A percentile compares a stretch with the other conserved stretches of the same genome.
Evolutionary conservation across 2,888 invertebrate species (phyloP).

Genomic region (Cinara cedri): DNA sequence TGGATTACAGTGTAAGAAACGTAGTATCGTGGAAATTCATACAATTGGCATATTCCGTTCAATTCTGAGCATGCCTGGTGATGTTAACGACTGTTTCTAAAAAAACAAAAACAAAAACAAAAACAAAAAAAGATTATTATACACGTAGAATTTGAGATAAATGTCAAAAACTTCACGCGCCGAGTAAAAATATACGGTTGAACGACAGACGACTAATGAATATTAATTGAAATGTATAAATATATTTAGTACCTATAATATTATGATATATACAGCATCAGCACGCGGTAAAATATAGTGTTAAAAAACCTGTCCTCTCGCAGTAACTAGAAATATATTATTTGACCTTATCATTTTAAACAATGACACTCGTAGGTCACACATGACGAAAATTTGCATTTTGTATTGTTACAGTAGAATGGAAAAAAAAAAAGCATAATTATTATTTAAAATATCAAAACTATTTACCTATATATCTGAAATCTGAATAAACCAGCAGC

Average conservation of each 20-base stretch:
- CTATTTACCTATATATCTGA: too few species aligned
- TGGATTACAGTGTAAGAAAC: neutral
- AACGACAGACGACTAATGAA: conserved; percentile 25
- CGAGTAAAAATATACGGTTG: neutral
- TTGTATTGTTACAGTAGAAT: neutral
- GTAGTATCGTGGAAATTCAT: neutral
- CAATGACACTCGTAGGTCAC: conserved; percentile 53
- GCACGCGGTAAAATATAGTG: too few species aligned
- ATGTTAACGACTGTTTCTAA: neutral
- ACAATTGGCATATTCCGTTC: neutral
- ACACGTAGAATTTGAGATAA: neutral
- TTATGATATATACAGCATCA: too few species aligned
- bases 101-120: conserved; percentile 7
- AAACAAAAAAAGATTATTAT: conserved; percentile 5
- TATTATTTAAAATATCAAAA: too few species aligned
- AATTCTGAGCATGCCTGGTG: neutral
- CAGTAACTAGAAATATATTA: too few species aligned
- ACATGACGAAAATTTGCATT: conserved; percentile 34
- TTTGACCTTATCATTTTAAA: neutral
- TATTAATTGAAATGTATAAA: conserved; percentile 1
- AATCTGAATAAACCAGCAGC: neutral
- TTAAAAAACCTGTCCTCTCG: too few species aligned
- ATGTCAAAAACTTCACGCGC: neutral
- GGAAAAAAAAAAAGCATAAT: neutral
- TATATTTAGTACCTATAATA: neutral